phyloP scores from a whole-genome alignment of 1,140 invertebrate genomes.

The Apis cerana region DNA sequence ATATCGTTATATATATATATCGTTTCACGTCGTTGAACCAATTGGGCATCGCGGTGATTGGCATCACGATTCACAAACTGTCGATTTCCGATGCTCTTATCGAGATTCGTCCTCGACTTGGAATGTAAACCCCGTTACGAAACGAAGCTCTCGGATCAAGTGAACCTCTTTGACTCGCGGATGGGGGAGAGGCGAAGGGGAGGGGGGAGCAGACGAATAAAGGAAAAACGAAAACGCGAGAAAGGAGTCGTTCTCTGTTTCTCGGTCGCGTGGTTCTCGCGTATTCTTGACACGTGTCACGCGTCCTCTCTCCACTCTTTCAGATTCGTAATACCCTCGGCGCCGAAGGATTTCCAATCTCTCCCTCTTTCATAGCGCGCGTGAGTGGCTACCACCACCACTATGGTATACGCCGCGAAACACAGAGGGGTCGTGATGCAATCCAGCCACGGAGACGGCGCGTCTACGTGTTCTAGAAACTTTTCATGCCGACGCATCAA shows the following conservation, averaged over 20 bases:
- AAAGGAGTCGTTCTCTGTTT: conserved; percentile 19
- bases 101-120: no score
- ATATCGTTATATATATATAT: no score
- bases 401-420: conserved; percentile 45
- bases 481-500: not conserved
- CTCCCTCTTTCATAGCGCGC: conserved; percentile 35
- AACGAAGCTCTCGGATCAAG: not conserved
- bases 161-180: not conserved
- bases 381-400: conserved; percentile 26
- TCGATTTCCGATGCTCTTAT: no score
- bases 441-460: conserved; percentile 35
- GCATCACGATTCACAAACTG: no score
- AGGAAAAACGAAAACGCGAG: not conserved
- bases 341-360: conserved; percentile 52
- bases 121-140: no score
- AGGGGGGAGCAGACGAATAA: not conserved
- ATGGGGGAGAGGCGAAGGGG: not conserved
- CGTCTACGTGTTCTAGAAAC: conserved; percentile 28
- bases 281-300: conserved; percentile 54
- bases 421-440: conserved; percentile 38
- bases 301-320: conserved; percentile 33
- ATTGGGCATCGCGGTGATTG: no score
- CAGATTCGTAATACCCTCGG: conserved; percentile 45
- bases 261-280: conserved; percentile 21
- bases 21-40: no score